Conservation (phyloP, 1,140 invertebrate species). For the Cecropterus lyciades region DNA sequence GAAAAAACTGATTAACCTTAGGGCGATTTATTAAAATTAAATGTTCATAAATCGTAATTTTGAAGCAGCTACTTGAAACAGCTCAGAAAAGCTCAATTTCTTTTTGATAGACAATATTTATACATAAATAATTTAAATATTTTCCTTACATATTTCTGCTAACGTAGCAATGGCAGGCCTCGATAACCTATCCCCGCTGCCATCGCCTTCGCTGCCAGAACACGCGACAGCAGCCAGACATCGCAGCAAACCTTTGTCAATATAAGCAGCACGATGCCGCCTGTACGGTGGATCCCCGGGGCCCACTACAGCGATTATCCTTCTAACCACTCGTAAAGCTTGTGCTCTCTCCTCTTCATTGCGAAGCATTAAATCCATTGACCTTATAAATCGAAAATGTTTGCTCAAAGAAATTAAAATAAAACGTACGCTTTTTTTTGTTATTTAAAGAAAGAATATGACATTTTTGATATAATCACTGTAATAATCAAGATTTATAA, state of each 20-base stretch:
- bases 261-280: constrained; percentile 78
- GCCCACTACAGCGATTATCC: constrained; percentile 87
- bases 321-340: constrained; percentile 92
- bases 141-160: constrained; percentile 89
- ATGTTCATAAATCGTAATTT: no score
- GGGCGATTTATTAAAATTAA: no score
- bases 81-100: no score
- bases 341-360: constrained; percentile 96
- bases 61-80: no score
- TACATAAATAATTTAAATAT: background rate
- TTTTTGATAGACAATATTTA: background rate
- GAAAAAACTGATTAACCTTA: no score
- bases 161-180: constrained; percentile 93
- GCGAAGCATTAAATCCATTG: constrained; percentile 92
- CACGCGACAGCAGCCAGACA: constrained; percentile 93
- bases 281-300: constrained; percentile 85
- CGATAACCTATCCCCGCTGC: constrained; percentile 88
- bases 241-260: constrained; percentile 76
- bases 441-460: no score
- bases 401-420: no score
- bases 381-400: constrained; percentile 73
- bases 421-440: no score
- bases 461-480: no score
- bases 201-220: constrained; percentile 81
- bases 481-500: no score